Evolutionary conservation across 2,888 invertebrate genomes (phyloP).

Genomic region (Laothoe populi): DNA sequence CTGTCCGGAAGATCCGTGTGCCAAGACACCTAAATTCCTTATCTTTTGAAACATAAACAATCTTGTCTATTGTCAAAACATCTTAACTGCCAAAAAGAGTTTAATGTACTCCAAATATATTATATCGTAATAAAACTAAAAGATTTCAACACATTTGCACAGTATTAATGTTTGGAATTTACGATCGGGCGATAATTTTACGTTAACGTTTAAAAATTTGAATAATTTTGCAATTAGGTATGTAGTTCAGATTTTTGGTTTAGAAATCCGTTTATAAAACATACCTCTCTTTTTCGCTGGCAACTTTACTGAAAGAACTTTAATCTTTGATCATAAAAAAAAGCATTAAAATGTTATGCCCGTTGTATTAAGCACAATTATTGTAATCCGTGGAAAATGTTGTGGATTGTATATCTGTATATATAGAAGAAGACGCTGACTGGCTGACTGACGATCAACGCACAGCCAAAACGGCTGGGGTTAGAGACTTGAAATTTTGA

Average conservation of each 20-base stretch:
- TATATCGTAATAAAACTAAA: constrained; percentile 10
- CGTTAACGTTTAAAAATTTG: not conserved
- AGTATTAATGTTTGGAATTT: constrained; percentile 9
- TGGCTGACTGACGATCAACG: too few relatives aligned
- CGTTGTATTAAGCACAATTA: too few relatives aligned
- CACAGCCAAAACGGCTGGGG: too few relatives aligned
- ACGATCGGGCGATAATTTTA: not conserved
- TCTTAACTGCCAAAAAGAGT: constrained; percentile 12
- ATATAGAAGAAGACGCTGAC: too few relatives aligned
- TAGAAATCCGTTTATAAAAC: too few relatives aligned
- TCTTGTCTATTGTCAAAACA: constrained; percentile 12
- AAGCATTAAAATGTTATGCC: too few relatives aligned
- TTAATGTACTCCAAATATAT: constrained; percentile 1
- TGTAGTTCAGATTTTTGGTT: not conserved
- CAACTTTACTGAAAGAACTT: too few relatives aligned
- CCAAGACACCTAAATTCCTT: not conserved
- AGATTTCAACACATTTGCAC: not conserved
- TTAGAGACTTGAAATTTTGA: too few relatives aligned
- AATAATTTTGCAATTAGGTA: not conserved
- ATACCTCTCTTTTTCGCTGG: too few relatives aligned
- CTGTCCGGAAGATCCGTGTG: constrained; percentile 1
- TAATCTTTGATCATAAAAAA: too few relatives aligned
- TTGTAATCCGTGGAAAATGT: too few relatives aligned
- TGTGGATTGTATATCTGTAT: too few relatives aligned
- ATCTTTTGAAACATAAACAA: not conserved